phyloP scores from a whole-genome alignment of 2,888 invertebrate species.

The Myopa testacea region DNA sequence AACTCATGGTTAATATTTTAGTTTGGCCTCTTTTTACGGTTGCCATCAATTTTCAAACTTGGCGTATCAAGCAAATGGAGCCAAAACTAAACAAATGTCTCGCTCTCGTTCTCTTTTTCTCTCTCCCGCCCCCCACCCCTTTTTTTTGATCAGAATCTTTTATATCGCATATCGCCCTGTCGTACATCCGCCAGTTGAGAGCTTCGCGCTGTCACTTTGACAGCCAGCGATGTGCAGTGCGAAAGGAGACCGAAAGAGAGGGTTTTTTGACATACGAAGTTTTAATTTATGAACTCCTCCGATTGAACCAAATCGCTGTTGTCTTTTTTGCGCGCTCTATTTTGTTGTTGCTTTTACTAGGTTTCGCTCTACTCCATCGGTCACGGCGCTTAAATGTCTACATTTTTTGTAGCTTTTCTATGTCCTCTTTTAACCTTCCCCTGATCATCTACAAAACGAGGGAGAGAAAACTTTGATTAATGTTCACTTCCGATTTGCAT shows the following conservation, averaged over 20 bases:
- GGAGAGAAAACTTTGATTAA: constrained; percentile 60
- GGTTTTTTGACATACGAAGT: constrained; percentile 47
- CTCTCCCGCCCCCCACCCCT: background rate
- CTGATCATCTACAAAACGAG: constrained; percentile 21
- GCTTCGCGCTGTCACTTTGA: no score
- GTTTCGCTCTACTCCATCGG: constrained; percentile 26
- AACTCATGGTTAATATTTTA: background rate
- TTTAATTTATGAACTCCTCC: constrained; percentile 49
- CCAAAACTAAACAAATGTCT: background rate
- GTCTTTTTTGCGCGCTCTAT: background rate
- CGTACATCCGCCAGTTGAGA: no score
- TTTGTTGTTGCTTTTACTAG: constrained; percentile 8
- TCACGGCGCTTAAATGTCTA: constrained; percentile 33
- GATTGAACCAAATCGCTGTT: constrained; percentile 19
- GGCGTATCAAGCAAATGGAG: background rate
- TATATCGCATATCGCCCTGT: no score
- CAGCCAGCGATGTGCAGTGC: background rate
- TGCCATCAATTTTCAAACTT: background rate
- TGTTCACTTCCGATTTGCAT: constrained; percentile 67
- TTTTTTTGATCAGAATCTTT: no score
- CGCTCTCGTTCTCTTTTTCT: background rate
- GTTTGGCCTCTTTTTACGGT: background rate
- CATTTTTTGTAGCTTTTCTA: background rate
- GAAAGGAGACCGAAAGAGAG: constrained; percentile 3
- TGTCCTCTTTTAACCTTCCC: background rate